Conservation (phyloP, 2,113 vertebrate genomes). For the Synchiropus splendidus region DNA sequence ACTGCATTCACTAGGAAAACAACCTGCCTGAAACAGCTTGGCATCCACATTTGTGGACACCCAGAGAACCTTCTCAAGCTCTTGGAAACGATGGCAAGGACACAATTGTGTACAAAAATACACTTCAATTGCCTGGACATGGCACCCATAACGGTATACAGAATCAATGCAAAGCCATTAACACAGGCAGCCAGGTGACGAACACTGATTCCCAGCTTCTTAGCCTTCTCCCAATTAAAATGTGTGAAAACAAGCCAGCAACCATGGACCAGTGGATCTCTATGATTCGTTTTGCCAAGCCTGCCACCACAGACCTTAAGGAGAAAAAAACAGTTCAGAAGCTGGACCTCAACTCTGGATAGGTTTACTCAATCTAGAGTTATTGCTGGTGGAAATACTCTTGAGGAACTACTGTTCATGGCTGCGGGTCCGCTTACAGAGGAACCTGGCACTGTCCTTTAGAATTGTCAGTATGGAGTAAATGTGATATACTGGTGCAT, state of each 20-base stretch:
- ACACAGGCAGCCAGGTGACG: constrained; percentile 43
- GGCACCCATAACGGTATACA: constrained; percentile 34
- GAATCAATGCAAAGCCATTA: constrained; percentile 52
- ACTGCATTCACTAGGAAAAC: too few relatives aligned
- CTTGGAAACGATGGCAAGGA: constrained; percentile 34
- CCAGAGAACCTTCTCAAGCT: constrained; percentile 14
- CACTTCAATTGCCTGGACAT: constrained; percentile 30
- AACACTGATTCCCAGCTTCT: constrained; percentile 40
- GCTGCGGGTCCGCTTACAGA: too few relatives aligned
- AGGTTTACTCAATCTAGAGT: constrained; percentile 20
- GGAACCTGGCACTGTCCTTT: too few relatives aligned
- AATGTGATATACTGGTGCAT: constrained; percentile 2
- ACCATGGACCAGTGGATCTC: constrained; percentile 36
- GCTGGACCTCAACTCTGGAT: constrained; percentile 17
- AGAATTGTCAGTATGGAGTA: too few relatives aligned
- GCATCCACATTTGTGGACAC: too few relatives aligned
- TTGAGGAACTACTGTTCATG: too few relatives aligned
- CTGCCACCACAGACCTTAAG: too few relatives aligned
- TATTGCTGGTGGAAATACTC: constrained; percentile 2
- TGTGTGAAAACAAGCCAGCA: constrained; percentile 29
- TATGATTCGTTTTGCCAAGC: constrained; percentile 27
- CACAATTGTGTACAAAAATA: constrained; percentile 26
- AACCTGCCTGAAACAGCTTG: too few relatives aligned
- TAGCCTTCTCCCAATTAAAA: constrained; percentile 37
- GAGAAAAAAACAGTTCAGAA: too few relatives aligned